Evolutionary conservation across 2,797 vertebrate species (phyloP), one percentile per base, ranked within the genome.

Genomic region (Sebastes nivosus): DNA sequence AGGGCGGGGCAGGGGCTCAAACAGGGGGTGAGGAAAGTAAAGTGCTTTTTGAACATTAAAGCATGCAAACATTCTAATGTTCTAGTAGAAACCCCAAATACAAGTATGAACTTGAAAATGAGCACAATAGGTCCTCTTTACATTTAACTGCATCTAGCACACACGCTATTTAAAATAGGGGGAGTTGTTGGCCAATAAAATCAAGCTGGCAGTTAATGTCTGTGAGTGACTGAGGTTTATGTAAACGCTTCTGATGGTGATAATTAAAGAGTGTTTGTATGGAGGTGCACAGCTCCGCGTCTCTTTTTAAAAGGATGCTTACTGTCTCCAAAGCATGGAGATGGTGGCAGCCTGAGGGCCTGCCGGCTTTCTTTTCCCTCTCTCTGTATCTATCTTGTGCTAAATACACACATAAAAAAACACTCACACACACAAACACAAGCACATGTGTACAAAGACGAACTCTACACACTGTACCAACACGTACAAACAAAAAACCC

Each of bases 191-290:
- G 72, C 71, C 16, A 83, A 86, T 73, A 87, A 87, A 89, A 87
- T 83, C 32, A 78, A 86, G 84, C 82, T 88, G 89, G 91, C 88
- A 88, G 86, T 82, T 78, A 86, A 83, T 90, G 88, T 91, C 85
- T 91, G 73, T 50, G 77, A 92, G 88, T 88, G 88, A 90, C 79
- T 79, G 79, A 87, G 84, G 88, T 92, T 91, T 89, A 90, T 88
- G 90, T 90, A 85, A 91, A 85, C 30, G 67, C 85, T 75, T 91
- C 81, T 94, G 89, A 94, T 94, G 87, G 91, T 88, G 91, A 93
- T 94, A 94, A 95, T 95, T 95, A 94, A 93, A 92, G 87, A 92
- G 86, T 83, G 91, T 93, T 94, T 94, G 93, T 85, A 86, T 71
- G 84, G 87, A 83, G 90, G 87, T 89, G 90, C 89, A 78, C 79